These are phyloP conservation scores for Ptychoptera contaminata DNA, from an alignment of 2,888 invertebrate species.

Conservation along the genomic window DNA sequence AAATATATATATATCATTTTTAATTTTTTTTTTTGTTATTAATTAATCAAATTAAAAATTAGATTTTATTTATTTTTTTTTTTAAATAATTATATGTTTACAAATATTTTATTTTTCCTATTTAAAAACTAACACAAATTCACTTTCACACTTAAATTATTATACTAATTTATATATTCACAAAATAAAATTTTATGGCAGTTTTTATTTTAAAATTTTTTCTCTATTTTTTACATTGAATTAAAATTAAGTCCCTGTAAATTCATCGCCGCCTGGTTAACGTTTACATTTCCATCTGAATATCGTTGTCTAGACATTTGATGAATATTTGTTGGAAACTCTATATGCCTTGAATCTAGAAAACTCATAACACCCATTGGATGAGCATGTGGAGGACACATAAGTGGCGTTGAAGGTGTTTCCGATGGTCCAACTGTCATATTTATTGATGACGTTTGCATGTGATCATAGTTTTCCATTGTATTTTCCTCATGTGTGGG, in stretches of 20 bases:
- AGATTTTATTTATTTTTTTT: not conserved
- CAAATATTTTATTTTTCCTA: not conserved
- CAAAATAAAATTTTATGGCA: not conserved
- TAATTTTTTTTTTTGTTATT: constrained; percentile 1
- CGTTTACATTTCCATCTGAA: constrained; percentile 30
- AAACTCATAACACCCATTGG: constrained; percentile 53
- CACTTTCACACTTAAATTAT: too few species aligned
- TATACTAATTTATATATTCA: too few species aligned
- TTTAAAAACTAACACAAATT: not conserved
- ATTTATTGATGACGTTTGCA: constrained; percentile 24
- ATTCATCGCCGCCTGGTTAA: constrained; percentile 47
- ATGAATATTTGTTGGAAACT: constrained; percentile 44
- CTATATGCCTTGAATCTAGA: constrained; percentile 53
- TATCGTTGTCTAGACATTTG: constrained; percentile 36
- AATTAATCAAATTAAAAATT: not conserved
- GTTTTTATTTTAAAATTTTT: not conserved
- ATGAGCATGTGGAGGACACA: constrained; percentile 44
- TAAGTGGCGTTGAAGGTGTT: constrained; percentile 36
- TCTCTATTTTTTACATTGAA: constrained; percentile 43
- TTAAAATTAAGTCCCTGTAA: constrained; percentile 62
- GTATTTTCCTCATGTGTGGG: constrained; percentile 30
- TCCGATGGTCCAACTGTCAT: constrained; percentile 33
- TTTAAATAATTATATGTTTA: constrained; percentile 1
- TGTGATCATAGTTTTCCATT: constrained; percentile 28
- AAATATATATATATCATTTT: not conserved